These are phyloP conservation scores for Chironomus riparius DNA, from an alignment of 2,888 invertebrate species.

Conservation along the genomic window DNA sequence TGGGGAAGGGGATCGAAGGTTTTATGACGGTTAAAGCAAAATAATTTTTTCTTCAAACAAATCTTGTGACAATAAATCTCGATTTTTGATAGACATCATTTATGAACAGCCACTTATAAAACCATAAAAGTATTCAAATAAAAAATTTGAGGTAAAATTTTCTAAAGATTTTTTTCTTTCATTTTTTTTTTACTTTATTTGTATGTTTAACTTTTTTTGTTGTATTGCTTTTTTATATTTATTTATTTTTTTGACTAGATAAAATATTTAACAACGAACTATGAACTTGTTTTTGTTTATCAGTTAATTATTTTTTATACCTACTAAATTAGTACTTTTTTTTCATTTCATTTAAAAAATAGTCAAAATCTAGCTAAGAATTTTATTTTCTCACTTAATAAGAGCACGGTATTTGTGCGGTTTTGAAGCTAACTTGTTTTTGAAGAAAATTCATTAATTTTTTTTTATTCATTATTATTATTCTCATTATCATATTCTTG, in stretches of 20 bases:
- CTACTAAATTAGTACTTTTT: conserved; percentile 1
- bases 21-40: too few relatives aligned
- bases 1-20: too few relatives aligned
- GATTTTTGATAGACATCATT: too few relatives aligned
- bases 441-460: conserved; percentile 17
- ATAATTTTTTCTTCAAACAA: too few relatives aligned
- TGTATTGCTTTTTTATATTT: conserved; percentile 7
- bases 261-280: conserved; percentile 24
- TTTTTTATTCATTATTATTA: background rate
- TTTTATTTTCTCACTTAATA: conserved; percentile 4
- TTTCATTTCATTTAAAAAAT: conserved; percentile 16
- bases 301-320: background rate
- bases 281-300: background rate
- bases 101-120: too few relatives aligned
- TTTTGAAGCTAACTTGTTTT: conserved; percentile 20
- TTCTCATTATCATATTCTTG: background rate
- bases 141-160: background rate
- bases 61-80: too few relatives aligned
- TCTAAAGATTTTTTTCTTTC: background rate
- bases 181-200: background rate
- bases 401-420: conserved; percentile 26
- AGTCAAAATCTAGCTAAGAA: conserved; percentile 22
- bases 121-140: background rate
- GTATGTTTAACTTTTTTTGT: conserved; percentile 17
- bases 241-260: conserved; percentile 8